Conservation (phyloP, 2,888 invertebrate species). For the Plemyria rubiginata region DNA sequence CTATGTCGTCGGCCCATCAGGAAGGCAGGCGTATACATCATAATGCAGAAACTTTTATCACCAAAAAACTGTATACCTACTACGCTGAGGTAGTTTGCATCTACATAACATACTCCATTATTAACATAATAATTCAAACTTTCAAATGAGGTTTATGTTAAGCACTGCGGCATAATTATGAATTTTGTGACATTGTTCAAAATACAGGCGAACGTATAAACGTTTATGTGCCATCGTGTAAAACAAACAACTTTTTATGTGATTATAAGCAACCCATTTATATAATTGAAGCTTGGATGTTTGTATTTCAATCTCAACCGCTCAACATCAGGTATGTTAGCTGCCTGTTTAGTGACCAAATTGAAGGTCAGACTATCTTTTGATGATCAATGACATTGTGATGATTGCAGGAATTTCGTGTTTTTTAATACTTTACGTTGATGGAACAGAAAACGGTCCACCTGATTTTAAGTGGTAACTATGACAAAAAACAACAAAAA, state of each 20-base stretch:
- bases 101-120: not conserved
- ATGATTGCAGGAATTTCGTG: too few species aligned
- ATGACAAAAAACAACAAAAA: too few species aligned
- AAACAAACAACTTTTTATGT: not conserved
- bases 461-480: too few species aligned
- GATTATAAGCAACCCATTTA: not conserved
- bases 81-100: not conserved
- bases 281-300: not conserved
- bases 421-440: too few species aligned
- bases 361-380: too few species aligned
- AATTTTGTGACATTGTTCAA: not conserved
- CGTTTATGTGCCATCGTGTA: not conserved
- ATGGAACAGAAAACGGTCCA: too few species aligned
- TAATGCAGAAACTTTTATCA: not conserved
- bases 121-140: not conserved
- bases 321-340: not conserved
- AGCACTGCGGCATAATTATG: not conserved
- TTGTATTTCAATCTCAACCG: not conserved
- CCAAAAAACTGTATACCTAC: not conserved
- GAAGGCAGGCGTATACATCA: too few species aligned
- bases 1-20: too few species aligned
- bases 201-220: not conserved
- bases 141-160: constrained; percentile 2
- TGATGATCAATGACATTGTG: too few species aligned
- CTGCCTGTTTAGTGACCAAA: too few species aligned